Evolutionary conservation across 2,888 invertebrate species (phyloP).

Genomic region (Himalopsyche tibetana): DNA sequence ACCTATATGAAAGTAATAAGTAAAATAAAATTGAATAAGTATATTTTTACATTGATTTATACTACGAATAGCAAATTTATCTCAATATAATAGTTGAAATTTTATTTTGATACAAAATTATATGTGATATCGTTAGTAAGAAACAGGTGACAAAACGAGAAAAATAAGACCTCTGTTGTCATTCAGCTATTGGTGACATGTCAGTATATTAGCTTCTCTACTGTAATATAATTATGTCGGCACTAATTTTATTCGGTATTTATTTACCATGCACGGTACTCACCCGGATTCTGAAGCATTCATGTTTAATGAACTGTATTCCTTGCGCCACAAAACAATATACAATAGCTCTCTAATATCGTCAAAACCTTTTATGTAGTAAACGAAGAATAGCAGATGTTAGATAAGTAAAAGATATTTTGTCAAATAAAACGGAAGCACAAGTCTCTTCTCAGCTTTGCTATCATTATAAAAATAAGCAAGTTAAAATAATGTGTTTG

Average conservation of each 20-base stretch:
- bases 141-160: slow-evolving; percentile 44
- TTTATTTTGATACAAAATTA: too few species aligned
- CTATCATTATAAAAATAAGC: slow-evolving; percentile 49
- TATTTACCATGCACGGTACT: slow-evolving; percentile 67
- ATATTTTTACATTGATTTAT: too few species aligned
- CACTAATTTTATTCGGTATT: background rate
- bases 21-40: too few species aligned
- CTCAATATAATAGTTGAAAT: slow-evolving; percentile 4
- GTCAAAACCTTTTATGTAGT: slow-evolving; percentile 41
- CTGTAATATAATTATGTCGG: background rate
- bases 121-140: too few species aligned
- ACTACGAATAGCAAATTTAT: too few species aligned
- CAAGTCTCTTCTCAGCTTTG: slow-evolving; percentile 27
- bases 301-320: slow-evolving; percentile 73
- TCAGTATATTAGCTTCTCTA: slow-evolving; percentile 34
- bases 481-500: slow-evolving; percentile 15
- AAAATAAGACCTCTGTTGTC: slow-evolving; percentile 51
- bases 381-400: slow-evolving; percentile 59
- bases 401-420: slow-evolving; percentile 58
- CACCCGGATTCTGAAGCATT: slow-evolving; percentile 90
- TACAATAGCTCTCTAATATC: slow-evolving; percentile 34
- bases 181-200: slow-evolving; percentile 46
- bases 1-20: slow-evolving; percentile 78
- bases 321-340: background rate
- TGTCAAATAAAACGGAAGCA: slow-evolving; percentile 57